Conservation (phyloP, 2,888 invertebrate genomes). For the Ferrisia virgata region DNA sequence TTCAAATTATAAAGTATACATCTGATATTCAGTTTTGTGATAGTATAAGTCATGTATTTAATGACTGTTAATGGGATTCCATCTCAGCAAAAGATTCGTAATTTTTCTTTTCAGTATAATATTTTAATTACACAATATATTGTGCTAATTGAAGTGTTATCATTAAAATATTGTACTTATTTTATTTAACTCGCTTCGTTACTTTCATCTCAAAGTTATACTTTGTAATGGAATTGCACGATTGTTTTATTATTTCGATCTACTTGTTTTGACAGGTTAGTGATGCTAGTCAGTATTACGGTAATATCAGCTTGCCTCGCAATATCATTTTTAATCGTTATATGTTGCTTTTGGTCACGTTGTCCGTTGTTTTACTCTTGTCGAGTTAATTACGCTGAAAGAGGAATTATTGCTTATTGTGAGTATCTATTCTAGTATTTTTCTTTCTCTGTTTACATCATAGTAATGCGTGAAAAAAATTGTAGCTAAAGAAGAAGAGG, state of each 20-base stretch:
- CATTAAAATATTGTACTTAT: background rate
- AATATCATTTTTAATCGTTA: slow-evolving; percentile 50
- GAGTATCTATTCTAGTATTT: slow-evolving; percentile 38
- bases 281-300: slow-evolving; percentile 51
- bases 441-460: background rate
- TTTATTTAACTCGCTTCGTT: background rate
- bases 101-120: too few species aligned
- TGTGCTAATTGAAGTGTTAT: too few species aligned
- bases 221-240: background rate
- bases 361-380: slow-evolving; percentile 53
- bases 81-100: too few species aligned
- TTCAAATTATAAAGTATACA: background rate
- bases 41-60: too few species aligned
- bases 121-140: too few species aligned
- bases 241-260: background rate
- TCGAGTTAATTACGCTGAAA: slow-evolving; percentile 52
- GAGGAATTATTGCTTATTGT: slow-evolving; percentile 52
- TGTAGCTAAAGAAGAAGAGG: slow-evolving; percentile 51
- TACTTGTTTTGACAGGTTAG: slow-evolving; percentile 50
- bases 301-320: slow-evolving; percentile 51
- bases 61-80: too few species aligned
- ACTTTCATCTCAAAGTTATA: background rate
- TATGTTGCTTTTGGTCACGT: slow-evolving; percentile 54
- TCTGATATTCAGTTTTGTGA: background rate
- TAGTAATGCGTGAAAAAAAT: background rate